Evolutionary conservation across 2,113 vertebrate genomes (phyloP), one percentile per base, ranked within the genome.

Genomic region (Agapornis roseicollis): DNA sequence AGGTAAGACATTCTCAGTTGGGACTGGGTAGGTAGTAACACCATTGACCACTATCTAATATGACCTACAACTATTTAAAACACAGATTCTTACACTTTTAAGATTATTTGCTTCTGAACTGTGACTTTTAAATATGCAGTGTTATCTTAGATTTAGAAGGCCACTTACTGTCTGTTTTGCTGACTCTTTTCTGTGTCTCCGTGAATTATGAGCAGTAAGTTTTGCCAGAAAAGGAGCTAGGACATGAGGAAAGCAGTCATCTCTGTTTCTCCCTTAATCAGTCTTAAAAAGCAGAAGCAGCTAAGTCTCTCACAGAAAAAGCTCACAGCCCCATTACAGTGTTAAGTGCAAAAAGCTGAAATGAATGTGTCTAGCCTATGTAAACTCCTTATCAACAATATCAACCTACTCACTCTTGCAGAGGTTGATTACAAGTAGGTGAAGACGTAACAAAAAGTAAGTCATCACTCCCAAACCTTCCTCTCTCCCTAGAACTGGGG

Each of bases 201-300:
- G 11, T 37, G 55, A 81, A 80, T 24, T 61, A 55, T 0, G 5
- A 60, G 23, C 8, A 31, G 10, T 86, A 87, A 31, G 13, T 60
- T 89, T 60, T 84, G 8, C 28, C 50, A 90, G 44, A 46, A 42
- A 93, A 60, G 61, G 39, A 72, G 37, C 9, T 63, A 31, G 25
- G 74, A 85, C 20, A 7, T 0, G 5, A 73, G 27, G 37, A 73
- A 72, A 89, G 41, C 6, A 17, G 3, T 39, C 4, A 41, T 63
- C 28, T 58, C 24, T 84, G 39, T 82, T 94, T 49, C 68, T 93
- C 39, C 52, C 20, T 39, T 93, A 95, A 88, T 13, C 52, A 64
- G 42, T 37, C 82, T 90, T 88, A 39, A 92, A 94, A 93, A 87
- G 35, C 52, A 95, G 71, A 85, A 85, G 27, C 33, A 88, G 55